phyloP scores from a whole-genome alignment of 1,140 invertebrate species.

The Apis laboriosa region DNA sequence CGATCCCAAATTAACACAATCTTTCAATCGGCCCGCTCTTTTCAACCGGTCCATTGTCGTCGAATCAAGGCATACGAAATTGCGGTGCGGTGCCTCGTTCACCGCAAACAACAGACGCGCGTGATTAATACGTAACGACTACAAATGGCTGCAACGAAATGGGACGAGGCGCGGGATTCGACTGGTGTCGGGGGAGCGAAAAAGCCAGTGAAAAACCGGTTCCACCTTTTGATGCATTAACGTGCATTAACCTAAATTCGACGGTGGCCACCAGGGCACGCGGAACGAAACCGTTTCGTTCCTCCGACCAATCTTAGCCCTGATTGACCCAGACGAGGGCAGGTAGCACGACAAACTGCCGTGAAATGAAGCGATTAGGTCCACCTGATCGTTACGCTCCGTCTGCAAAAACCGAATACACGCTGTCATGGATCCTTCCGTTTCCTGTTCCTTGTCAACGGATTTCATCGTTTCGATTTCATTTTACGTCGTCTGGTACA shows the following conservation, averaged over 20 bases:
- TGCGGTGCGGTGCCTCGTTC: not conserved
- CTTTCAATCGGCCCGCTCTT: not conserved
- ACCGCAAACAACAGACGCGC: not conserved
- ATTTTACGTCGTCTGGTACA: too few relatives aligned
- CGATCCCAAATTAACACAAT: not conserved
- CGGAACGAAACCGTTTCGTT: slow-evolving; percentile 42
- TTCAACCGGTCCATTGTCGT: not conserved
- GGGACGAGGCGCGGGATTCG: slow-evolving; percentile 26
- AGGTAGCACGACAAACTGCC: slow-evolving; percentile 38
- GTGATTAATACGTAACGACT: slow-evolving; percentile 42
- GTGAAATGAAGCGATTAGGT: slow-evolving; percentile 61
- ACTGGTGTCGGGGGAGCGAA: slow-evolving; percentile 24
- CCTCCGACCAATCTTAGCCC: slow-evolving; percentile 41
- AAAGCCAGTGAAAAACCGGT: slow-evolving; percentile 51
- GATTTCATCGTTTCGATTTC: too few relatives aligned
- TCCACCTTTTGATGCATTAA: slow-evolving; percentile 59
- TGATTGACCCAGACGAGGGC: slow-evolving; percentile 40
- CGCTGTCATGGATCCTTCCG: not conserved
- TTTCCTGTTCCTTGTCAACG: not conserved
- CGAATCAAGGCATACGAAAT: not conserved
- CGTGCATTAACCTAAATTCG: slow-evolving; percentile 63
- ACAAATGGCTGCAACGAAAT: slow-evolving; percentile 30
- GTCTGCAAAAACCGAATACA: slow-evolving; percentile 32
- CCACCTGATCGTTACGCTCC: slow-evolving; percentile 18
- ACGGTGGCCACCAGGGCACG: slow-evolving; percentile 37